These are phyloP conservation scores for Coluber constrictor DNA, from an alignment of 2,797 vertebrate species.

Conservation along the genomic window DNA sequence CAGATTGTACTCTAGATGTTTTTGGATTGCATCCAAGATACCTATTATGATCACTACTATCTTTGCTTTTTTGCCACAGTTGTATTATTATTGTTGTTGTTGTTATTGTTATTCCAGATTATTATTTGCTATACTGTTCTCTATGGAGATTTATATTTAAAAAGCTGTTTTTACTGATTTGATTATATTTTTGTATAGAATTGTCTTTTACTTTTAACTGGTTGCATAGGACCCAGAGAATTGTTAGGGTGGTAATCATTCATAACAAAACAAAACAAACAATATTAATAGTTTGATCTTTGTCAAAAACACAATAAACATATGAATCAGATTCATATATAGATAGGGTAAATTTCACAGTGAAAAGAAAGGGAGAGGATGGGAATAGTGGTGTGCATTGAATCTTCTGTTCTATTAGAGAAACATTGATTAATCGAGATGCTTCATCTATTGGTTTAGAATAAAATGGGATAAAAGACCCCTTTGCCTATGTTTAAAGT, in stretches of 20 bases:
- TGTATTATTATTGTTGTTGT: not conserved
- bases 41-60: too few species aligned
- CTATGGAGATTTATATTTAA: not conserved
- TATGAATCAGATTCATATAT: not conserved
- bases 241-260: not conserved
- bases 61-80: not conserved
- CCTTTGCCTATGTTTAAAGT: conserved; percentile 50
- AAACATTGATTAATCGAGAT: conserved; percentile 44
- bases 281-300: not conserved
- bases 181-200: not conserved
- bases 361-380: conserved; percentile 1
- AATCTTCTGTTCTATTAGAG: conserved; percentile 38
- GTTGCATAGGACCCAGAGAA: not conserved
- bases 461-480: conserved; percentile 54
- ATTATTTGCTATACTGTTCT: not conserved
- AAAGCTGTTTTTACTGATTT: not conserved
- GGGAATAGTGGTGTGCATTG: conserved; percentile 11
- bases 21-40: not conserved
- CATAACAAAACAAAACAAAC: not conserved
- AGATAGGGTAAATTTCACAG: conserved; percentile 19
- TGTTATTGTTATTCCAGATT: not conserved
- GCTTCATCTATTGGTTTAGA: conserved; percentile 63
- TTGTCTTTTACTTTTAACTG: not conserved
- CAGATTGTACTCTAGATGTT: not conserved
- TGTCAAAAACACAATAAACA: conserved; percentile 3